A percentile compares a stretch with the other conserved stretches of the same genome.
These are phyloP conservation scores for Tautogolabrus adspersus DNA, from an alignment of 2,113 vertebrate species.

Conservation along the genomic window DNA sequence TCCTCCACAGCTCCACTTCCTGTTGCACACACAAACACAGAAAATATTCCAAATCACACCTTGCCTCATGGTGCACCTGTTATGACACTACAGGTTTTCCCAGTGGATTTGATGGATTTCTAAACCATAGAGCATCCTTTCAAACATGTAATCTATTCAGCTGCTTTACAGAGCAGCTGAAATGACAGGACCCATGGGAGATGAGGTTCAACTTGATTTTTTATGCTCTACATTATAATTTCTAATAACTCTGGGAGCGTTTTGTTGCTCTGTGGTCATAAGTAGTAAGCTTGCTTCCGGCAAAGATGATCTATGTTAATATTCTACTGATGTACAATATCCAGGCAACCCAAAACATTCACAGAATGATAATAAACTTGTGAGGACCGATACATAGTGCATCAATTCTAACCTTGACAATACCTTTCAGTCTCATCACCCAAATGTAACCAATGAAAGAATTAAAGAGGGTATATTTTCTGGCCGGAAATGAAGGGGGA, in stretches of 20 bases:
- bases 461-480: no score
- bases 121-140: background rate
- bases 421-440: no score
- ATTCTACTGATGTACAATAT: slow-evolving; percentile 6
- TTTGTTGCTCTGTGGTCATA: slow-evolving; percentile 9
- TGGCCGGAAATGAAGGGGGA: no score
- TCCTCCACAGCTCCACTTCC: slow-evolving; percentile 91
- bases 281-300: slow-evolving; percentile 11
- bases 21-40: slow-evolving; percentile 66
- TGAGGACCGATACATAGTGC: no score
- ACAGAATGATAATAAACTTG: no score
- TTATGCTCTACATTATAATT: background rate
- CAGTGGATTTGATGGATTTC: slow-evolving; percentile 1
- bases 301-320: slow-evolving; percentile 4
- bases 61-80: slow-evolving; percentile 4
- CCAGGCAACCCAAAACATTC: background rate
- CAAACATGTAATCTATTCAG: background rate
- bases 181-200: slow-evolving; percentile 3
- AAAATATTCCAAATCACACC: background rate
- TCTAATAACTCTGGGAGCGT: slow-evolving; percentile 21
- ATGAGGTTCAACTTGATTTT: slow-evolving; percentile 9
- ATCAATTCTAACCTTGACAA: no score
- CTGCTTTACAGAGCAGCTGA: background rate
- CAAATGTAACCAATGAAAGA: no score
- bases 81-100: background rate